Evolutionary conservation across 2,888 invertebrate species (phyloP), one percentile per base, ranked within the genome.

Genomic region (Druceiella hillmani): DNA sequence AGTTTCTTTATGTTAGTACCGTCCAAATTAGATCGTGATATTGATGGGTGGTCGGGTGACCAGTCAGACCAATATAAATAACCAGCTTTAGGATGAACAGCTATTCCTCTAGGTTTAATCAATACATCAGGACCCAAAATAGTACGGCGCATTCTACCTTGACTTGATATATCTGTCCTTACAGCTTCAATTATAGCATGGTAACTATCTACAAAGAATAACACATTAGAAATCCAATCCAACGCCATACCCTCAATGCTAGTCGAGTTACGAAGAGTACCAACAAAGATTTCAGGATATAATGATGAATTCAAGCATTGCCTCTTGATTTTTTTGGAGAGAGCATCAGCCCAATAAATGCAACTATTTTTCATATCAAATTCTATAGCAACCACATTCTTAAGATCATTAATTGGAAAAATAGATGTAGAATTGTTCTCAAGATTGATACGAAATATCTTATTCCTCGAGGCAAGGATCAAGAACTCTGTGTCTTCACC

Each of bases 231-330:
- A 9, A 90, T 80, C 89, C 90, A 93, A 61, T 94, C 93, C 33
- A 84, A 76, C 0, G 90, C 86, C 81, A 93, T 83, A 2, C 90
- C 89, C 62, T 92, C 91, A 24, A 93, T 84, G 4, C 87, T 86
- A 11, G 82, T 76, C 39, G 90, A 58, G 49, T 86, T 81, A n/a
- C n/a, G n/a, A n/a, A n/a, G n/a, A 0, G 76, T 79, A 31, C 83
- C 81, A 0, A 91, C 81, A 1, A 91, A 65, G 10, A 83, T 74
- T 59, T 88, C 87, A 3, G 78, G 75, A 5, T 65, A 63, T 25
- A 72, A 72, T 1, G 71, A 75, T 4, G 85, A 85, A 51, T 81
- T 78, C 48, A 88, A 77, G 55, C 87, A 87, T 51, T 87, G 84
- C 10, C 87, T 71, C 41, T 80, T 81, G 44, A 92, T 89, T 13